These are phyloP conservation scores for Rousettus madagascariensis DNA, from an alignment of 2,797 vertebrate genomes.

Conservation along the genomic window DNA sequence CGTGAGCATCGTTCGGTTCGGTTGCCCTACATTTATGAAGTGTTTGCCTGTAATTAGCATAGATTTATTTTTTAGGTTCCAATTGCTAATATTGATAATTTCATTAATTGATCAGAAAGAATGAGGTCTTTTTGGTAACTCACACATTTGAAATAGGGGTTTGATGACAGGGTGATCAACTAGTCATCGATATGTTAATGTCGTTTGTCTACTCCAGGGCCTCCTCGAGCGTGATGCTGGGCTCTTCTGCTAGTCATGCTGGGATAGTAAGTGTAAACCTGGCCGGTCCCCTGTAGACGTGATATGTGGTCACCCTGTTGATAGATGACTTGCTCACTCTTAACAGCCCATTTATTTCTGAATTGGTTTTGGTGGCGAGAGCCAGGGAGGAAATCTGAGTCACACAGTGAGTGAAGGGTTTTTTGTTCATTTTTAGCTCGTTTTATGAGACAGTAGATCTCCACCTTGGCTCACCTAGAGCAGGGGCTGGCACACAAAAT, in stretches of 20 bases:
- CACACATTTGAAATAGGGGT: not conserved
- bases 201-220: too few relatives aligned
- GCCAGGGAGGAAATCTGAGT: not conserved
- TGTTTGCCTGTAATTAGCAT: not conserved
- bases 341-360: not conserved
- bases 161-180: not conserved
- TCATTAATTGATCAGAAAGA: not conserved
- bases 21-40: accelerated
- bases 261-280: not conserved
- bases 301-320: too few relatives aligned
- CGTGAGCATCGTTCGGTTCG: accelerated
- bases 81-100: not conserved
- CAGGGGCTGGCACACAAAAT: not conserved
- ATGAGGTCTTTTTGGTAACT: not conserved
- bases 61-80: not conserved
- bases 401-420: not conserved
- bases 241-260: not conserved
- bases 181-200: accelerated
- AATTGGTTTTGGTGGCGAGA: not conserved
- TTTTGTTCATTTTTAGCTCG: not conserved
- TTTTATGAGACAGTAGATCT: not conserved
- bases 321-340: not conserved
- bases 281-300: not conserved
- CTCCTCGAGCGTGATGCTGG: not conserved
- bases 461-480: not conserved